Evolutionary conservation across 2,888 invertebrate genomes (phyloP).

Genomic region (Chloroclysta siterata): DNA sequence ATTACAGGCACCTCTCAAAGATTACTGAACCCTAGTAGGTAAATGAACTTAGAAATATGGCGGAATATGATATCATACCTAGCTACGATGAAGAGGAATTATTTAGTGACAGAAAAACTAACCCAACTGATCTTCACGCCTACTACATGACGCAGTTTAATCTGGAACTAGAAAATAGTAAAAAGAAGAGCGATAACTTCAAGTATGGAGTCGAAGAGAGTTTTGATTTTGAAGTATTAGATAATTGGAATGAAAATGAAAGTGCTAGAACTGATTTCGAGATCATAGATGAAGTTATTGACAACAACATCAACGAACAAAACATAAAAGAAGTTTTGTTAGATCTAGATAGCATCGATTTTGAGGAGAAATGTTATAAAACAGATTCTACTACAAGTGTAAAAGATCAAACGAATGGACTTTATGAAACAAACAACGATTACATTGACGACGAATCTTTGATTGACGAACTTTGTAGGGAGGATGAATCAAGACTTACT

Average conservation of each 20-base stretch:
- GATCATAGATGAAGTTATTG: conserved; percentile 71
- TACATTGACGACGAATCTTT: conserved; percentile 80
- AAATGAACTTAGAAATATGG: conserved; percentile 77
- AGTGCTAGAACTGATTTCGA: conserved; percentile 63
- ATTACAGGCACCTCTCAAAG: conserved; percentile 67
- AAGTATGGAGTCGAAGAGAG: conserved; percentile 75
- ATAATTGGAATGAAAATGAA: conserved; percentile 59
- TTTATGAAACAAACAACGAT: conserved; percentile 61
- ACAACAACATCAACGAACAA: conserved; percentile 72
- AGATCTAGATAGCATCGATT: conserved; percentile 75
- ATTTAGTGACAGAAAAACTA: conserved; percentile 69
- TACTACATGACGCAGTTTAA: conserved; percentile 83
- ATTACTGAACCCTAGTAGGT: conserved; percentile 77
- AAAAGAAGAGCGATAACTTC: conserved; percentile 64
- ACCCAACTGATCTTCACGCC: conserved; percentile 75
- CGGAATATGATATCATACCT: conserved; percentile 74
- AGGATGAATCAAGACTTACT: conserved; percentile 72
- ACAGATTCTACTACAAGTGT: conserved; percentile 46
- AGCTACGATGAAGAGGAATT: conserved; percentile 71
- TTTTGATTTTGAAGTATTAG: conserved; percentile 75
- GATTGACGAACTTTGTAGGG: conserved; percentile 78
- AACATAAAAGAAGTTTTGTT: conserved; percentile 78
- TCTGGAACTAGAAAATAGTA: conserved; percentile 77
- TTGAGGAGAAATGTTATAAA: conserved; percentile 67
- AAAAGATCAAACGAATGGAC: conserved; percentile 50